Percentiles rank a stretch among this genome's conserved stretches.
Evolutionary conservation across 2,797 vertebrate species (phyloP).

Genomic region (Miichthys miiuy): DNA sequence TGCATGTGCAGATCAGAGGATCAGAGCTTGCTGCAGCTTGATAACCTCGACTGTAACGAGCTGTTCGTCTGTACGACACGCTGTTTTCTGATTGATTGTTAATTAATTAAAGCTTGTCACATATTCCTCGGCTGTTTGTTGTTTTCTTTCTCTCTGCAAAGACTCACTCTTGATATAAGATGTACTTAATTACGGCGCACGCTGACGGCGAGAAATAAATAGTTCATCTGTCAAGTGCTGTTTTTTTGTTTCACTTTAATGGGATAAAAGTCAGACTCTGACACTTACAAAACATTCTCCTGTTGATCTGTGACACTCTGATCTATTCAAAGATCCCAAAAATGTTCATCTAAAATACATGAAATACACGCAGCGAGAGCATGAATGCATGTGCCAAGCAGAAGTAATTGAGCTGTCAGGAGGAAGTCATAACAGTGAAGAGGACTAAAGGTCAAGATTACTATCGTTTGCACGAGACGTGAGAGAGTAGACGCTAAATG

Average conservation of each 20-base stretch:
- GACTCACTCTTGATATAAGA: not conserved
- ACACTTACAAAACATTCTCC: not conserved
- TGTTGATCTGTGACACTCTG: not conserved
- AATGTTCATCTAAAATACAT: not conserved
- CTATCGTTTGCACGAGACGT: constrained; percentile 2
- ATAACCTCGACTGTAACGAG: not conserved
- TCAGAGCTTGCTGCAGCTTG: not conserved
- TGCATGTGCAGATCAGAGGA: not conserved
- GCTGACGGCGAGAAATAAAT: not conserved
- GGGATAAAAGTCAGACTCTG: not conserved
- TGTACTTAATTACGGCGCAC: not conserved
- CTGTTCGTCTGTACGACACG: not conserved
- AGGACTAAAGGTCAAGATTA: constrained; percentile 52
- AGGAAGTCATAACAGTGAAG: constrained; percentile 66
- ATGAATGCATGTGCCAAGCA: constrained; percentile 12
- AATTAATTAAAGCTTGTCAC: constrained; percentile 11
- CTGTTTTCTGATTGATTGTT: not conserved
- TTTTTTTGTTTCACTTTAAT: not conserved
- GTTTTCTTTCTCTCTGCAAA: not conserved
- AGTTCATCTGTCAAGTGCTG: not conserved
- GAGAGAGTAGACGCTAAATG: constrained; percentile 7
- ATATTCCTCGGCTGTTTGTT: not conserved
- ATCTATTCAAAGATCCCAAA: not conserved
- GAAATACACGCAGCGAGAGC: not conserved
- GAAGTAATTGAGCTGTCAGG: constrained; percentile 57